Conservation (phyloP, 2,113 vertebrate species). For the Cygnus buccinator region DNA sequence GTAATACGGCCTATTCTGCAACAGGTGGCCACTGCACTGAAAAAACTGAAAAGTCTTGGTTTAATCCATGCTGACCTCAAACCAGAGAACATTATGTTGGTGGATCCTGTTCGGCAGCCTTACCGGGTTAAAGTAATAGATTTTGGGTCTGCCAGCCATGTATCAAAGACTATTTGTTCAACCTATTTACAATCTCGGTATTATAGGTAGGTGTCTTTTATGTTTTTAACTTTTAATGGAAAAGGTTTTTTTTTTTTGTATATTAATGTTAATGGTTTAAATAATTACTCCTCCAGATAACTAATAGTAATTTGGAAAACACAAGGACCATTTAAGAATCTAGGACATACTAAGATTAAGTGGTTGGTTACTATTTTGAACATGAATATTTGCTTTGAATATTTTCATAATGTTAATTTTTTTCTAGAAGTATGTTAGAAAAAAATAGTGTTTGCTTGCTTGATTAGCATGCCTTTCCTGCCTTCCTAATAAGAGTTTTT, state of each 20-base stretch:
- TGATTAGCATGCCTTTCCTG: background rate
- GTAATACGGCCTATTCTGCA: constrained; percentile 97
- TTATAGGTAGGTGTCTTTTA: constrained; percentile 88
- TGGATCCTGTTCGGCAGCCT: constrained; percentile 96
- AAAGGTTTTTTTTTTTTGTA: background rate
- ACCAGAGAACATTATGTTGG: constrained; percentile 99
- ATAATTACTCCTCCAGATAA: background rate
- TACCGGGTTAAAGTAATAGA: constrained; percentile 99
- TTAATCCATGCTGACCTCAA: constrained; percentile 99
- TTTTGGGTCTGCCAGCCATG: constrained; percentile 98
- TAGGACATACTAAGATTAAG: background rate
- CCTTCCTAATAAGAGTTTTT: background rate
- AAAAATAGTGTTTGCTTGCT: background rate
- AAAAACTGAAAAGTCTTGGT: constrained; percentile 97
- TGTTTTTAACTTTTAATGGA: background rate
- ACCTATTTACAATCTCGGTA: constrained; percentile 99
- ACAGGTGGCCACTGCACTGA: constrained; percentile 97
- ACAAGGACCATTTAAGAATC: background rate
- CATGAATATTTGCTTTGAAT: background rate
- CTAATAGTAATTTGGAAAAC: background rate
- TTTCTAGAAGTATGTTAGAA: background rate
- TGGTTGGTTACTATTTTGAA: background rate
- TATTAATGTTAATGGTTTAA: background rate
- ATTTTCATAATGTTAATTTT: background rate
- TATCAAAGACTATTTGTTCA: constrained; percentile 99